Base-by-base conservation (phyloP, 2,888 invertebrate genomes). In the Andrena marginata region DNA sequence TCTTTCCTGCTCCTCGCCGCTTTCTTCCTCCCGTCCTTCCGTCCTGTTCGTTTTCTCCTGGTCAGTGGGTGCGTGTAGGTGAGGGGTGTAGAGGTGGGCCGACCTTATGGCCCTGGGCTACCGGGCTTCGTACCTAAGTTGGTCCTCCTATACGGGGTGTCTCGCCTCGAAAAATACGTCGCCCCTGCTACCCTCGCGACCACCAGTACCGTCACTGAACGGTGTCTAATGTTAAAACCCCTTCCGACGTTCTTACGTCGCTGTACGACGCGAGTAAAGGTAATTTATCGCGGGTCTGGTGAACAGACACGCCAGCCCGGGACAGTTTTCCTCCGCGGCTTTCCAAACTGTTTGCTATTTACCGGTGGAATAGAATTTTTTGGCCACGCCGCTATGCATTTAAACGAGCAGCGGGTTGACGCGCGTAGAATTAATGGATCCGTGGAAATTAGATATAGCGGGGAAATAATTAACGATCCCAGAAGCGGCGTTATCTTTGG, bases 31-130 rank as follows among this genome's bases (percentile, higher is more conserved):
- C 70, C 69, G 59, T 75, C 75, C 63, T 62, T 42, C 31, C 56
- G 65, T 62, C 8, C 48, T 71, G 49, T 67, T 81, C 64, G 23
- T 81, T 81, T 60, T 77, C 73, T 65, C 68, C 31, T 72, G 68
- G 54, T 65, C 68, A 13, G 29, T 65, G 78, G 77, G 76, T 77
- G 87, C 89, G 90, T 92, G 90, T 91, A 87, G 91, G 90, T 90
- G 91, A 92, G 91, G 91, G 91, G 92, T 92, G 91, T 88, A 92
- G 89, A 90, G 88, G 90, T 91, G 91, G 93, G 88, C 90, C 92
- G 92, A 93, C 92, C 92, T 92, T 93, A 92, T 93, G 93, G 92
- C 93, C 93, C 93, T 92, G 92, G 93, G 93, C 93, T 93, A 93
- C 93, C 90, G 93, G 93, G 93, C 92, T 93, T 93, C 91, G 90